Base-by-base conservation (phyloP, 2,113 vertebrate species). In the Cyprinodon brontotheroides region DNA sequence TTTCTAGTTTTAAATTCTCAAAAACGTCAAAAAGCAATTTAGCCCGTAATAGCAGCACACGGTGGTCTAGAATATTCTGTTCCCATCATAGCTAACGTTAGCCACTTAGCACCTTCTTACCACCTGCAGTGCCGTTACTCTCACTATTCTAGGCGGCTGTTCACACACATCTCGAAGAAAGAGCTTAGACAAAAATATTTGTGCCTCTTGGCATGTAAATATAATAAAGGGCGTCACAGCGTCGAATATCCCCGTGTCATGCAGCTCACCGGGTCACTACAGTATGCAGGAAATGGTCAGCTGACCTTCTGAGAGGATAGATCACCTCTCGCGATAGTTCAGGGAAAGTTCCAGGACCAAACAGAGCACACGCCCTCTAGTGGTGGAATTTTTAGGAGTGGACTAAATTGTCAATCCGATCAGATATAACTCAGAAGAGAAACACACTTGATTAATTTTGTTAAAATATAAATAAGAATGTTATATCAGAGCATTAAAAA, bases 1-100 rank as follows among this genome's bases (percentile, higher is more conserved):
- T 7, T 47, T 36, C 43, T 47, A 29, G 6, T 7, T 10, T 1
- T 10, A 15, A 47, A 36, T 47, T 3, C 8, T 3, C 13, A 1
- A 36, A 13, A 29, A 29, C 29, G 29, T 29, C 29, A 29, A 29
- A 29, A 29, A 2, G 29, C 29, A 29, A 29, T 29, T 29, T 29
- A 29, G 29, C 29, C 29, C 29, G 29, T 29, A 29, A 29, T 29
- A 29, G 29, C 29, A 83, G 70, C 61, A 43, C 82, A 84, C 87
- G 74, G 83, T 81, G 83, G 47, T 91, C 91, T 79, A 86, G 91
- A 92, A 92, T 45, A 64, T 91, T 92, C 89, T 63, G 83, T 88
- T 88, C 75, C 89, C 78, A 90, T 91, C 82, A 77, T 89, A 20
- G 74, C 83, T 84, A 83, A 57, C 15, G 61, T 11, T 77, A 76